Evolutionary conservation across 2,113 vertebrate species (phyloP).

Genomic region (Protobothrops mucrosquamatus): DNA sequence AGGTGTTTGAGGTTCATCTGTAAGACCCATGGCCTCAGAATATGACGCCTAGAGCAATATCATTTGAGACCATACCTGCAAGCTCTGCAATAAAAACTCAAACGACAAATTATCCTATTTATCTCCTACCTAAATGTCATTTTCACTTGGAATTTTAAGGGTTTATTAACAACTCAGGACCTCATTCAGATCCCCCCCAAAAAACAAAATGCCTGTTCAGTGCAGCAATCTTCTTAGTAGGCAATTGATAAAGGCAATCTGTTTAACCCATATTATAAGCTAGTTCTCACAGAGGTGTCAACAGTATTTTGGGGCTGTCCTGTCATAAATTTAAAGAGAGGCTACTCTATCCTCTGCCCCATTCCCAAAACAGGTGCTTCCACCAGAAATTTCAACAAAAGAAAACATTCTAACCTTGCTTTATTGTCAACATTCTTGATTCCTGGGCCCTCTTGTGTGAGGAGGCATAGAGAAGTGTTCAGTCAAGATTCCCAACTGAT

Average conservation of each 20-base stretch:
- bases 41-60: constrained; percentile 37
- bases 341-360: not conserved
- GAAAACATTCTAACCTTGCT: not conserved
- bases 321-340: not conserved
- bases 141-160: constrained; percentile 48
- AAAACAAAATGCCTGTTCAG: constrained; percentile 52
- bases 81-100: constrained; percentile 56
- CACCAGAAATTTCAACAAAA: not conserved
- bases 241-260: constrained; percentile 26
- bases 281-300: not conserved
- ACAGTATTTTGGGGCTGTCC: not conserved
- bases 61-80: constrained; percentile 49
- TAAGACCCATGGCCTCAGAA: constrained; percentile 17
- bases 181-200: constrained; percentile 47
- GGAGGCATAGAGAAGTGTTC: not conserved
- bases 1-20: constrained; percentile 17
- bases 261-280: not conserved
- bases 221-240: constrained; percentile 41
- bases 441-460: not conserved
- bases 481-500: not conserved
- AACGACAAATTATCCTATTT: constrained; percentile 50
- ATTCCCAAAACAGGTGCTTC: not conserved
- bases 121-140: constrained; percentile 52
- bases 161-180: constrained; percentile 32
- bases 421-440: not conserved